A percentile compares a stretch with the other conserved stretches of the same genome.
These are phyloP conservation scores for Anorthoa munda DNA, from an alignment of 2,888 invertebrate genomes.

Conservation along the genomic window DNA sequence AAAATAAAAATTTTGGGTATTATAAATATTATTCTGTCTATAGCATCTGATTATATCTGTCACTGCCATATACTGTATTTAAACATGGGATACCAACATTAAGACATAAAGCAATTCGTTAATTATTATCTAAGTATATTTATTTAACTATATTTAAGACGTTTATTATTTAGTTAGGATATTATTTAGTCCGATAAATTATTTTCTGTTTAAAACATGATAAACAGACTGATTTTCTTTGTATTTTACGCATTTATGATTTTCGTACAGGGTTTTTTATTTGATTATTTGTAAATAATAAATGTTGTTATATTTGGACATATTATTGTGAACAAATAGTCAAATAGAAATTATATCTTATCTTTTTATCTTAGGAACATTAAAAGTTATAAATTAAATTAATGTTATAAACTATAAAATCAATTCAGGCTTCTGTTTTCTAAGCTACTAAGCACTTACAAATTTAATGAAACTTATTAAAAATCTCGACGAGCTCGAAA, in stretches of 20 bases:
- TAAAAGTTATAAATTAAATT: conserved; percentile 21
- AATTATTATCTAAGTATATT: conserved; percentile 38
- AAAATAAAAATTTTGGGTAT: neutral
- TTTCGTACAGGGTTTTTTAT: conserved; percentile 19
- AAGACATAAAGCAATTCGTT: conserved; percentile 36
- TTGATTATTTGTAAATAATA: conserved; percentile 4
- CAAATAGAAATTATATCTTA: neutral
- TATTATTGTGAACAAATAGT: neutral
- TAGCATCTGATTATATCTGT: conserved; percentile 24
- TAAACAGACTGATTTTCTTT: conserved; percentile 52
- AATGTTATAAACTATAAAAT: neutral
- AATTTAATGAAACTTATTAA: no score
- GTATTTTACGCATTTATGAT: conserved; percentile 54
- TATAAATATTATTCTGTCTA: conserved; percentile 3
- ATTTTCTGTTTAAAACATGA: conserved; percentile 53
- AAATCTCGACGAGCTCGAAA: neutral
- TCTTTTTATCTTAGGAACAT: conserved; percentile 30
- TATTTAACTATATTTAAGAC: conserved; percentile 37
- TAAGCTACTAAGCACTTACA: no score
- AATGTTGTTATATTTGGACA: neutral
- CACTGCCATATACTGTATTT: conserved; percentile 33
- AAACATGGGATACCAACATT: conserved; percentile 7
- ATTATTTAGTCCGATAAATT: conserved; percentile 21
- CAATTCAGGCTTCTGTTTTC: no score
- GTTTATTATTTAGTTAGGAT: conserved; percentile 35